Conservation (phyloP, 2,888 invertebrate species). For the Seladonia tumulorum region DNA sequence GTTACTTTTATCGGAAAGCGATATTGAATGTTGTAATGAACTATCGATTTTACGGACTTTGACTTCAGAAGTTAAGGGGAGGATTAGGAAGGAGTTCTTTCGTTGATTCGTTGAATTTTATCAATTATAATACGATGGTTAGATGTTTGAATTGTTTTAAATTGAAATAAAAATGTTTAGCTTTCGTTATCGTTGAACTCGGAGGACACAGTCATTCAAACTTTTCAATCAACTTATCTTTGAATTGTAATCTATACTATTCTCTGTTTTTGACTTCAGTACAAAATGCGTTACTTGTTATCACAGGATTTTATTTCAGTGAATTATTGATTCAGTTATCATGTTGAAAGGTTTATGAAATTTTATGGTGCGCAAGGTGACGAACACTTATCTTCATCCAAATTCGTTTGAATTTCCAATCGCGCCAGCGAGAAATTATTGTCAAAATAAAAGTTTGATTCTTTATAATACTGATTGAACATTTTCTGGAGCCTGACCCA, state of each 20-base stretch:
- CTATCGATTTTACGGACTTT: conserved; percentile 32
- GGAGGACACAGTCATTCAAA: neutral
- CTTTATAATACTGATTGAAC: conserved; percentile 26
- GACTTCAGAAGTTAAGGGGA: neutral
- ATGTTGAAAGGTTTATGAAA: conserved; percentile 32
- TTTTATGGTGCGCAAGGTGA: conserved; percentile 37
- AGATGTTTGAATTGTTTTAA: neutral
- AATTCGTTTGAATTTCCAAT: conserved; percentile 43
- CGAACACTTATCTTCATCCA: conserved; percentile 16
- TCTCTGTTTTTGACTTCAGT: conserved; percentile 5
- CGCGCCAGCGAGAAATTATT: conserved; percentile 24
- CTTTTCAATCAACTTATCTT: neutral
- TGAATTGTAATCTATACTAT: neutral
- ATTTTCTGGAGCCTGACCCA: neutral
- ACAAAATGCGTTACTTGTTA: conserved; percentile 25
- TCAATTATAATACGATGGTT: neutral
- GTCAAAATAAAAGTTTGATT: conserved; percentile 57
- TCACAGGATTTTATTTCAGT: conserved; percentile 27
- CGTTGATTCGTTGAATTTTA: neutral
- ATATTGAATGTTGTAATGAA: conserved; percentile 37
- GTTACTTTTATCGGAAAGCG: conserved; percentile 29
- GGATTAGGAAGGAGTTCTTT: neutral
- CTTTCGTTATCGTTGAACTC: neutral
- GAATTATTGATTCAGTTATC: conserved; percentile 31
- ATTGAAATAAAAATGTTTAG: neutral